Conservation (phyloP, 2,888 invertebrate genomes). For the Camptogramma bilineatum region DNA sequence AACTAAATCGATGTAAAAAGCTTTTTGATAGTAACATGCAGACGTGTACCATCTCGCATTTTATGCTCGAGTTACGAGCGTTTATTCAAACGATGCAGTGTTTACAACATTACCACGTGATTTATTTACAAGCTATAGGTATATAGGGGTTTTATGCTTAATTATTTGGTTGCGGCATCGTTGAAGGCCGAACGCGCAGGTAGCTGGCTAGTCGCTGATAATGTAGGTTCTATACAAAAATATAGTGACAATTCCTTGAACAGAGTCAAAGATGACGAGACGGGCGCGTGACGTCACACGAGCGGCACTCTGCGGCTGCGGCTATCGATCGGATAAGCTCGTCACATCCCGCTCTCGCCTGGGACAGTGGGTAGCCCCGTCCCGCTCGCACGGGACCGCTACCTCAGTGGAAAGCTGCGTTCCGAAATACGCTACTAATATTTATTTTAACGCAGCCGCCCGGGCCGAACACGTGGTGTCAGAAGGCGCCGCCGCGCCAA, state of each 20-base stretch:
- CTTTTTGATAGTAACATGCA: slow-evolving; percentile 37
- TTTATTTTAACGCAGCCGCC: slow-evolving; percentile 83
- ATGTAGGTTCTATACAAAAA: slow-evolving; percentile 63
- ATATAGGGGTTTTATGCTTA: slow-evolving; percentile 18
- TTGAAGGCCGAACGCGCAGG: slow-evolving; percentile 38
- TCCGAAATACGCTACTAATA: slow-evolving; percentile 83
- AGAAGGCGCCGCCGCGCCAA: slow-evolving; percentile 26
- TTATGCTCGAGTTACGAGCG: slow-evolving; percentile 33
- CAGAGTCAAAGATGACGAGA: slow-evolving; percentile 83
- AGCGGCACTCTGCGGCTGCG: slow-evolving; percentile 84
- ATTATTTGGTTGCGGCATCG: slow-evolving; percentile 35
- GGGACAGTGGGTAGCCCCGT: slow-evolving; percentile 46
- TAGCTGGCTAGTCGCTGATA: slow-evolving; percentile 43
- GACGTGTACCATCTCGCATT: slow-evolving; percentile 29
- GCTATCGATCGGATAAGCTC: slow-evolving; percentile 82
- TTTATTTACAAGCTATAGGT: slow-evolving; percentile 28
- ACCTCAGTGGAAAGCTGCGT: slow-evolving; percentile 75
- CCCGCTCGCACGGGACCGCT: slow-evolving; percentile 63
- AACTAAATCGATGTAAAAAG: slow-evolving; percentile 37
- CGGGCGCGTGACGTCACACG: slow-evolving; percentile 81
- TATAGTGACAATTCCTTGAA: slow-evolving; percentile 81
- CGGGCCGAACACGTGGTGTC: slow-evolving; percentile 76
- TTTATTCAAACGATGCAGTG: slow-evolving; percentile 29
- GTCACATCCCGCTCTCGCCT: slow-evolving; percentile 70
- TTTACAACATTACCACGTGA: slow-evolving; percentile 24